Evolutionary conservation across 1,140 invertebrate species (phyloP).

Genomic region (Pararge aegeria): DNA sequence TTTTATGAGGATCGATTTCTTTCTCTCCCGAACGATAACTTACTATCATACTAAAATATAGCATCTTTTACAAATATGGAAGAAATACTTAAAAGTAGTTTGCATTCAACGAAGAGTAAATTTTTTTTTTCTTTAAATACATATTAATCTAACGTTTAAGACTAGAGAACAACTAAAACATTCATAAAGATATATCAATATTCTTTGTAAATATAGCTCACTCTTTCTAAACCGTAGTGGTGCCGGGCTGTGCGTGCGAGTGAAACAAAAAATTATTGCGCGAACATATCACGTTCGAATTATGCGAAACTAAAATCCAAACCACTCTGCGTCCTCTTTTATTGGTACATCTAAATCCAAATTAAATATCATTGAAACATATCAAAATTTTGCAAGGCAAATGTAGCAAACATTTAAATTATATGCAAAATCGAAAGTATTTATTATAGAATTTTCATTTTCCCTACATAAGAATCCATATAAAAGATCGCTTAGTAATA

Average conservation of each 20-base stretch:
- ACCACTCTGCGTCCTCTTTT: constrained; percentile 1
- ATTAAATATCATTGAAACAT: no score
- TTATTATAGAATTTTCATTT: no score
- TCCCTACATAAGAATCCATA: no score
- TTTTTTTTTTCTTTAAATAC: constrained; percentile 13
- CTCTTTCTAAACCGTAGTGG: constrained; percentile 39
- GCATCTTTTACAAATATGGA: constrained; percentile 60
- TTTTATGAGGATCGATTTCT: no score
- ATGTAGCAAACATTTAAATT: no score
- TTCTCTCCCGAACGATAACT: constrained; percentile 31
- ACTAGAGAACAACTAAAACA: constrained; percentile 73
- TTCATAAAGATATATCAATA: constrained; percentile 56
- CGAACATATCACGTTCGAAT: constrained; percentile 30
- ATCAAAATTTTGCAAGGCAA: no score
- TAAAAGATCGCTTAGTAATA: no score
- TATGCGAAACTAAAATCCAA: constrained; percentile 44
- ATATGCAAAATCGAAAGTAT: no score
- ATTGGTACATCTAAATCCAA: background rate
- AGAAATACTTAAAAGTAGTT: constrained; percentile 57
- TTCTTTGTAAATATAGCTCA: constrained; percentile 56
- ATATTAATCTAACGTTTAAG: constrained; percentile 43
- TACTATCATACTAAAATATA: constrained; percentile 59
- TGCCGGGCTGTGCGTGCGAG: constrained; percentile 35
- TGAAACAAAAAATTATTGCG: constrained; percentile 40
- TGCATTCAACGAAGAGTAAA: constrained; percentile 46